Evolutionary conservation across 2,888 invertebrate species (phyloP).

Genomic region (Tribolium freemani): DNA sequence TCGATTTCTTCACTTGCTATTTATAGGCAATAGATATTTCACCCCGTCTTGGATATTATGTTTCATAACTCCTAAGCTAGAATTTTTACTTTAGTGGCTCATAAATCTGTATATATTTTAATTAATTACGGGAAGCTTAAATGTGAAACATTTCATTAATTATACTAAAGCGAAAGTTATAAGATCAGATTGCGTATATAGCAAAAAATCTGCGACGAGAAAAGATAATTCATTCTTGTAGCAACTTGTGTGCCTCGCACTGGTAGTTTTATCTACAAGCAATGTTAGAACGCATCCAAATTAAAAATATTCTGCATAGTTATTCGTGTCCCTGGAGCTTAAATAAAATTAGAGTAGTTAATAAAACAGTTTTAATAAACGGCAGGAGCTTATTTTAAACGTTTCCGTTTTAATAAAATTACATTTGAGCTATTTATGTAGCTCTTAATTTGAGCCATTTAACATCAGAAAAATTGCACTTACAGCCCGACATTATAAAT

Average conservation of each 20-base stretch:
- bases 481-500: not conserved
- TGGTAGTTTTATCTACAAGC: conserved; percentile 2
- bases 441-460: conserved; percentile 3
- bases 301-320: conserved; percentile 24
- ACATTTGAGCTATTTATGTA: conserved; percentile 2
- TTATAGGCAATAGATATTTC: not conserved
- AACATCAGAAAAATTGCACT: not conserved
- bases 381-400: conserved; percentile 9
- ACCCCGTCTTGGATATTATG: not conserved
- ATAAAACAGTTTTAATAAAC: conserved; percentile 25
- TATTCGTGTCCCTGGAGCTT: conserved; percentile 12
- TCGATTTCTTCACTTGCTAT: not conserved
- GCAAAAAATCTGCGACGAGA: not conserved
- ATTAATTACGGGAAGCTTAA: conserved; percentile 3
- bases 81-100: not conserved
- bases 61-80: not conserved
- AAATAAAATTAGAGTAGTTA: conserved; percentile 28
- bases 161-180: conserved; percentile 14
- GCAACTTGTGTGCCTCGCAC: too few species aligned
- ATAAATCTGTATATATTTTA: not conserved
- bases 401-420: conserved; percentile 8
- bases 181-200: conserved; percentile 5
- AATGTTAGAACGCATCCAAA: conserved; percentile 3
- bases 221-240: conserved; percentile 2
- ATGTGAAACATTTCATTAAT: conserved; percentile 18